phyloP scores from a whole-genome alignment of 2,888 invertebrate species.

The Agapostemon virescens region DNA sequence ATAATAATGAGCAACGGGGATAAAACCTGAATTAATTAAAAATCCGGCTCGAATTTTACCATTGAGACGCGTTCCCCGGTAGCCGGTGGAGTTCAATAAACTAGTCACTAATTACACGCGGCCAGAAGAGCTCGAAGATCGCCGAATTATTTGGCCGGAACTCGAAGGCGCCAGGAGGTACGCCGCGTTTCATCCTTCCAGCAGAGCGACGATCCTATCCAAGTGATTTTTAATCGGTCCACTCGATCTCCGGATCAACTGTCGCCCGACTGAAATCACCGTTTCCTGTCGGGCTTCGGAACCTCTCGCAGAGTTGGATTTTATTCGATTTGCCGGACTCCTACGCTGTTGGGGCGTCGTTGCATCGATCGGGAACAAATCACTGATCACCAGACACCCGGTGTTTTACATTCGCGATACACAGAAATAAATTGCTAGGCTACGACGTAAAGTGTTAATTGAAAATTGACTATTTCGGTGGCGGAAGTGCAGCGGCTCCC shows the following conservation, averaged over 20 bases:
- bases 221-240: slow-evolving; percentile 70
- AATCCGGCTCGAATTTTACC: slow-evolving; percentile 13
- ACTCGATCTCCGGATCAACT: slow-evolving; percentile 34
- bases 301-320: neutral
- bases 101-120: slow-evolving; percentile 67
- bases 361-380: neutral
- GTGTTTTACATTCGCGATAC: neutral
- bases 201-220: slow-evolving; percentile 60
- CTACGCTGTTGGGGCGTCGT: neutral
- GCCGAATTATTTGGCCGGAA: slow-evolving; percentile 71
- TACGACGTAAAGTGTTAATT: neutral
- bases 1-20: slow-evolving; percentile 8
- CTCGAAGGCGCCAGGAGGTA: slow-evolving; percentile 40
- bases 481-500: neutral
- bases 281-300: slow-evolving; percentile 3
- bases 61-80: neutral
- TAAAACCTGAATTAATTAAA: slow-evolving; percentile 26
- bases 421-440: neutral
- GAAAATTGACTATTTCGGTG: neutral
- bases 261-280: slow-evolving; percentile 19
- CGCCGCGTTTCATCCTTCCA: slow-evolving; percentile 50
- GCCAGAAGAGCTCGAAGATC: slow-evolving; percentile 51
- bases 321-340: neutral
- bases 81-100: slow-evolving; percentile 30
- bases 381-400: neutral